These are phyloP conservation scores for Dryadula phaetusa DNA, from an alignment of 2,888 invertebrate genomes.

Conservation along the genomic window DNA sequence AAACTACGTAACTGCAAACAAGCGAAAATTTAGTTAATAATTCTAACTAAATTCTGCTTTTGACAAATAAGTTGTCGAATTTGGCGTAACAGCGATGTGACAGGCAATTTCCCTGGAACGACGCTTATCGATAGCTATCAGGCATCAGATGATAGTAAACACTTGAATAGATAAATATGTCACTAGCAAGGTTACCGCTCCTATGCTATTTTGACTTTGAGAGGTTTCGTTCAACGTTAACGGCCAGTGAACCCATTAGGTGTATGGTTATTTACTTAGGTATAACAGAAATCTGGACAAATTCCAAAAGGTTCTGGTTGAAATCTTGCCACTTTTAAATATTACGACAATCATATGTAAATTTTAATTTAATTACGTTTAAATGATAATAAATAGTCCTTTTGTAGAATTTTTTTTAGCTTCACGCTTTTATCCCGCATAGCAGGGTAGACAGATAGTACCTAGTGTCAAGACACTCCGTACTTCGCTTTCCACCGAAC, in stretches of 20 bases:
- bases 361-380: too few species aligned
- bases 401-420: too few species aligned
- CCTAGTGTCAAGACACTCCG: too few species aligned
- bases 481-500: too few species aligned
- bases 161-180: conserved; percentile 34
- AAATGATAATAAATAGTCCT: too few species aligned
- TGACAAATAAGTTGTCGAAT: conserved; percentile 35
- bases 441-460: too few species aligned
- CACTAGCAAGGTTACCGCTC: conserved; percentile 27
- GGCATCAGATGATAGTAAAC: conserved; percentile 34
- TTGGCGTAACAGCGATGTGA: conserved; percentile 24
- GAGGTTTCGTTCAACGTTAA: neutral
- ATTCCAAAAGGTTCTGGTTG: too few species aligned
- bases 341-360: too few species aligned
- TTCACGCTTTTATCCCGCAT: too few species aligned
- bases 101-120: conserved; percentile 36
- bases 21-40: conserved; percentile 1
- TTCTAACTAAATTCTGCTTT: conserved; percentile 7
- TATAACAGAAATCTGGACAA: too few species aligned
- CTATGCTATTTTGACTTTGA: neutral
- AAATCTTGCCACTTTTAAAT: too few species aligned
- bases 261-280: too few species aligned
- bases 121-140: conserved; percentile 37
- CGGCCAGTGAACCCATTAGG: conserved; percentile 4
- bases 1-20: neutral